Conservation (phyloP, 2,888 invertebrate species). For the Aromia moschata region DNA sequence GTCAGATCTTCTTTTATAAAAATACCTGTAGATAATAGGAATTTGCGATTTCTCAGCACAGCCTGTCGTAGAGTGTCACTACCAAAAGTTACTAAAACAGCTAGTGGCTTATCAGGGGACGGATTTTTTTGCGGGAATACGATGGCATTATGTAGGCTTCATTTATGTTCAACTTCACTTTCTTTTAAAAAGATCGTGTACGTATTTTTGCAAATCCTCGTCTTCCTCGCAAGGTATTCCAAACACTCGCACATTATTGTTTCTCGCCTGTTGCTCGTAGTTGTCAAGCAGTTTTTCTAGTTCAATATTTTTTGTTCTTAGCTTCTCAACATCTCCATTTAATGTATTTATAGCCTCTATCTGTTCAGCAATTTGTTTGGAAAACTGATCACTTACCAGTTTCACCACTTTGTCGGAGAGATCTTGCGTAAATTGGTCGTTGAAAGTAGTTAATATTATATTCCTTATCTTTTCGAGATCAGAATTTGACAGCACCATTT, state of each 20-base stretch:
- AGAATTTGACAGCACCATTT: background rate
- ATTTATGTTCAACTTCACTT: background rate
- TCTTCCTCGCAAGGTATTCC: background rate
- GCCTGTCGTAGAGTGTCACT: too few species aligned
- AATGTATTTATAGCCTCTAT: background rate
- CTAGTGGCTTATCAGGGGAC: too few species aligned
- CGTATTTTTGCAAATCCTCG: background rate
- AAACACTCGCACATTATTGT: background rate
- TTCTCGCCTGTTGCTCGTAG: background rate
- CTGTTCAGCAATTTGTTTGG: background rate
- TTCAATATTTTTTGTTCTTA: background rate
- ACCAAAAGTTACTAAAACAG: too few species aligned
- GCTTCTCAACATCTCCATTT: background rate
- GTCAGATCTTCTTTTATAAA: too few species aligned
- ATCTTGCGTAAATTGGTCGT: background rate
- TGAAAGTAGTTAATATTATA: background rate
- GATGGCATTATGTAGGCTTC: background rate
- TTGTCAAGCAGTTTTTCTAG: background rate
- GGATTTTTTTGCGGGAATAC: too few species aligned
- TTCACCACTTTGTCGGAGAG: background rate
- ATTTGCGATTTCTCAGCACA: too few species aligned
- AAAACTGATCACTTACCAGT: background rate
- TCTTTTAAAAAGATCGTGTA: background rate
- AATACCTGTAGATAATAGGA: too few species aligned
- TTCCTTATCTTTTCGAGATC: background rate